Conservation (phyloP, 35 echinoderm and acorn worm genomes). For the Antedon bifida region DNA sequence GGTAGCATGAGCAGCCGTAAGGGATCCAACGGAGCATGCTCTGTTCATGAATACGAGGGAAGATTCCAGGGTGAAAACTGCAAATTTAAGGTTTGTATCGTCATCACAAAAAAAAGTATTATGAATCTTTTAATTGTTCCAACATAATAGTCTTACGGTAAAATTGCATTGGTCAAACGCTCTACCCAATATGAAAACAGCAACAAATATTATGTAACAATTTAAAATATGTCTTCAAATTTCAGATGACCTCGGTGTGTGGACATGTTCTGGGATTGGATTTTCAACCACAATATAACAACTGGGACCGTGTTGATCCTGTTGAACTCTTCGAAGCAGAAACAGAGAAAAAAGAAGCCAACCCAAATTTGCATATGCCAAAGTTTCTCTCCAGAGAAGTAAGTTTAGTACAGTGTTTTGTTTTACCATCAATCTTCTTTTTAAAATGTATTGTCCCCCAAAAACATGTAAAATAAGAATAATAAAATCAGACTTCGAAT, state of each 20-base stretch:
- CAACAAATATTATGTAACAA: too few species aligned
- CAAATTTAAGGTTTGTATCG: slow-evolving; percentile 69
- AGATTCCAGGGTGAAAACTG: slow-evolving; percentile 57
- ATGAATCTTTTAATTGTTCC: too few species aligned
- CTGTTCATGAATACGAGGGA: slow-evolving; percentile 80
- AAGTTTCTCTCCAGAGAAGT: slow-evolving; percentile 80
- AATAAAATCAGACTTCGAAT: too few species aligned
- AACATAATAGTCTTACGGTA: too few species aligned
- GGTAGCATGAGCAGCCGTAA: slow-evolving; percentile 61
- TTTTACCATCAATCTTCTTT: not conserved
- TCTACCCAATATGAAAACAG: too few species aligned
- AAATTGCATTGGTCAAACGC: too few species aligned
- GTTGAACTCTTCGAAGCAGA: slow-evolving; percentile 92
- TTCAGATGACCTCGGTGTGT: slow-evolving; percentile 95
- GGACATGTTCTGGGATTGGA: slow-evolving; percentile 85
- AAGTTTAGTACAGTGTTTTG: slow-evolving; percentile 1
- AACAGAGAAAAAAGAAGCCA: slow-evolving; percentile 72
- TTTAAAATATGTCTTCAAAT: too few species aligned
- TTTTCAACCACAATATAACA: slow-evolving; percentile 74
- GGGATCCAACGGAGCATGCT: slow-evolving; percentile 87
- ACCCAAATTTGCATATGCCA: slow-evolving; percentile 78
- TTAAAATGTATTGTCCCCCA: too few species aligned
- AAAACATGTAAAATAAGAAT: too few species aligned
- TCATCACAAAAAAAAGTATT: too few species aligned
- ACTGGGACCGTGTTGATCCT: slow-evolving; percentile 98